Percentiles rank a stretch among this genome's conserved stretches.
Conservation (phyloP, 1,140 invertebrate species). For the Oreohelix idahoensis region DNA sequence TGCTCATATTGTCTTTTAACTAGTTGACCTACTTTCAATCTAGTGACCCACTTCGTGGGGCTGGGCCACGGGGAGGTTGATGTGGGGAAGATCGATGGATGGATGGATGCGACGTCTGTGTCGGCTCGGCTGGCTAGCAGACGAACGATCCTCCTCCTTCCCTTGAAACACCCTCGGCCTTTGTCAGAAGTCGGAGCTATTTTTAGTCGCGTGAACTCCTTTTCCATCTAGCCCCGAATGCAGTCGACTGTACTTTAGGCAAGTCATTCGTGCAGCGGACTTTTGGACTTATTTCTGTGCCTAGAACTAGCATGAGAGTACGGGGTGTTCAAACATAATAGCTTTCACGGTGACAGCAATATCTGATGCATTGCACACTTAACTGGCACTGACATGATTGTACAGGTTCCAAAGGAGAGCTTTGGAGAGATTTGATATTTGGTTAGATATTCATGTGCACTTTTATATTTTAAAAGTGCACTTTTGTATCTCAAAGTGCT, state of each 20-base stretch:
- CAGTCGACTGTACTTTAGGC: background rate
- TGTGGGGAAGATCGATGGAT: background rate
- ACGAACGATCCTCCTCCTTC: background rate
- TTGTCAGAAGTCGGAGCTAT: slow-evolving; percentile 1
- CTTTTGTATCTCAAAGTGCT: too few relatives aligned
- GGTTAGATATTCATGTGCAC: too few relatives aligned
- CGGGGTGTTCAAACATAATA: background rate
- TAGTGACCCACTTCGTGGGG: background rate
- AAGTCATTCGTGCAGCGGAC: background rate
- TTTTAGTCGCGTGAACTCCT: background rate
- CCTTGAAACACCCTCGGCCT: background rate
- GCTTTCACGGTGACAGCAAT: background rate
- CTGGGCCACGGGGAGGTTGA: background rate
- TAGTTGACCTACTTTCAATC: background rate
- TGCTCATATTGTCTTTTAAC: background rate
- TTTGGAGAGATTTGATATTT: too few relatives aligned
- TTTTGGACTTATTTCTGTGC: background rate
- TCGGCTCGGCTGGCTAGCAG: slow-evolving; percentile 5
- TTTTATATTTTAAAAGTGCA: too few relatives aligned
- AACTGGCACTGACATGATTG: too few relatives aligned
- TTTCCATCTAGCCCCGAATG: background rate
- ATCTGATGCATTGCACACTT: too few relatives aligned
- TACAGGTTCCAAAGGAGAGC: too few relatives aligned
- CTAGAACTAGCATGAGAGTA: background rate
- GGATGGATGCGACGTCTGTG: slow-evolving; percentile 9